These are phyloP conservation scores for Drosophila rellima DNA, from an alignment of 2,888 invertebrate genomes.

Conservation along the genomic window DNA sequence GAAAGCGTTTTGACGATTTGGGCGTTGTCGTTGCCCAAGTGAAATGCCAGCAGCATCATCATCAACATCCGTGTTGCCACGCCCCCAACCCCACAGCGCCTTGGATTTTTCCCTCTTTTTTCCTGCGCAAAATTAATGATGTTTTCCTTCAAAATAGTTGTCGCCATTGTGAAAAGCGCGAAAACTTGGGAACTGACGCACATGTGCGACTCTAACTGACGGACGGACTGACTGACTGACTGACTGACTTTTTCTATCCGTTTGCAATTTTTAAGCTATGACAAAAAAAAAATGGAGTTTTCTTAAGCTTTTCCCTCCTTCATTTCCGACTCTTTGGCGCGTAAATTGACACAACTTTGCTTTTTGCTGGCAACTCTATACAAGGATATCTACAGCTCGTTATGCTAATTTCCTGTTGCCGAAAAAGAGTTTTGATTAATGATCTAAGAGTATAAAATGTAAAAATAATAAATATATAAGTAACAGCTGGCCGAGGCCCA, in stretches of 20 bases:
- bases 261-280: conserved; percentile 76
- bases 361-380: conserved; percentile 50
- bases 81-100: conserved; percentile 23
- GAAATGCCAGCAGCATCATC: conserved; percentile 66
- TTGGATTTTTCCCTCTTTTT: conserved; percentile 9
- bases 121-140: conserved; percentile 80
- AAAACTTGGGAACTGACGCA: conserved; percentile 77
- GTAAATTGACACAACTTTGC: conserved; percentile 80
- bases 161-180: conserved; percentile 40
- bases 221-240: conserved; percentile 52
- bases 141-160: conserved; percentile 68
- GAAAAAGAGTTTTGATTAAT: conserved; percentile 82
- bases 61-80: conserved; percentile 51
- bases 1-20: conserved; percentile 66
- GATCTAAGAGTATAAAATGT: conserved; percentile 42
- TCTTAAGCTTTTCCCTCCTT: conserved; percentile 20
- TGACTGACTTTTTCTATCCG: conserved; percentile 73
- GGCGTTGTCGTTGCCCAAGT: conserved; percentile 56
- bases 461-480: conserved; percentile 42
- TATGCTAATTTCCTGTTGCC: conserved; percentile 75
- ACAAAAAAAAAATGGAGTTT: conserved; percentile 51
- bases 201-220: conserved; percentile 68
- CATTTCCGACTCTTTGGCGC: conserved; percentile 32
- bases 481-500: conserved; percentile 53
- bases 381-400: conserved; percentile 38